These are phyloP conservation scores for Fringilla coelebs DNA, from an alignment of 2,797 vertebrate species.

Conservation along the genomic window DNA sequence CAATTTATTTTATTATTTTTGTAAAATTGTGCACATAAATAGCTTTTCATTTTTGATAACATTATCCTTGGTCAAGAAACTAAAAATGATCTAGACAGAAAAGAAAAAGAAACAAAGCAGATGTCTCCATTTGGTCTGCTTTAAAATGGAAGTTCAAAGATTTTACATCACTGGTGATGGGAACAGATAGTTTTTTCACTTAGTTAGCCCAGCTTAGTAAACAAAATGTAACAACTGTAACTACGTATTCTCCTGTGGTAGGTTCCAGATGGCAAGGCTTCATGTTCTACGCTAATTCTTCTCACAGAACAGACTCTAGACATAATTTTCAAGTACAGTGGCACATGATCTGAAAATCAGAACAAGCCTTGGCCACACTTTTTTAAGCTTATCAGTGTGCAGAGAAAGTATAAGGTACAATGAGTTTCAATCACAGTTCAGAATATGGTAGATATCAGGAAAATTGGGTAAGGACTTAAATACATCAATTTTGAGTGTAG, in stretches of 20 bases:
- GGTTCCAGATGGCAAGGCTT: neutral
- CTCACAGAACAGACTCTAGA: neutral
- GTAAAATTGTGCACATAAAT: neutral
- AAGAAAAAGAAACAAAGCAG: neutral
- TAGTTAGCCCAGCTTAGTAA: neutral
- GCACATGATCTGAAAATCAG: neutral
- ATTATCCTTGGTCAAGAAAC: neutral
- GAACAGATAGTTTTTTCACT: neutral
- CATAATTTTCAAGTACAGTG: neutral
- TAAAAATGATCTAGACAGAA: neutral
- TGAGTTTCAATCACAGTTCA: conserved; percentile 13
- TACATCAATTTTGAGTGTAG: neutral
- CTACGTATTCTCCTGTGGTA: neutral
- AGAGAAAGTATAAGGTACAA: neutral
- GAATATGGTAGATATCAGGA: neutral
- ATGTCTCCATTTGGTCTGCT: neutral
- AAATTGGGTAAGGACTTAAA: conserved; percentile 9
- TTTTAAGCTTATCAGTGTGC: neutral
- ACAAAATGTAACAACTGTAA: neutral
- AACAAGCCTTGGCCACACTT: neutral
- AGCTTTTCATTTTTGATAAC: neutral
- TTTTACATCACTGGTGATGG: rapidly evolving
- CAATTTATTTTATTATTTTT: neutral
- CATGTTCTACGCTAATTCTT: neutral
- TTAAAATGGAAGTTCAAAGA: neutral